phyloP scores from a whole-genome alignment of 2,888 invertebrate species.

The Drosophila histrio region DNA sequence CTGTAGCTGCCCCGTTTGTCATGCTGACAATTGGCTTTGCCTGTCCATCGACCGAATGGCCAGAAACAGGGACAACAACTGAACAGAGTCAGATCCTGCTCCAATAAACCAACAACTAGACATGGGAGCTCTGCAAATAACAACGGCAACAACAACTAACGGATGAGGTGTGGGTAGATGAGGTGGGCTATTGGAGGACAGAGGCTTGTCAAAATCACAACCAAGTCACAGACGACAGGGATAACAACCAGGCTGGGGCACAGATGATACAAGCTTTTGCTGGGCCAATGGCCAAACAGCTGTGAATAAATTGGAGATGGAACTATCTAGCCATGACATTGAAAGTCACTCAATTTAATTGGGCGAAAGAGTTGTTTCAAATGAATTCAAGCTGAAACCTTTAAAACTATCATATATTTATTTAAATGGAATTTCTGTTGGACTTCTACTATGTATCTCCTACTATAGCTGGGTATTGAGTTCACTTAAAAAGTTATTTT shows the following conservation, averaged over 20 bases:
- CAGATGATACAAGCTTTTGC: slow-evolving; percentile 53
- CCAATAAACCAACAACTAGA: slow-evolving; percentile 21
- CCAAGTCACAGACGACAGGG: slow-evolving; percentile 69
- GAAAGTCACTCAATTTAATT: slow-evolving; percentile 67
- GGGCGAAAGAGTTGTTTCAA: slow-evolving; percentile 20
- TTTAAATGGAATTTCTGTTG: not conserved
- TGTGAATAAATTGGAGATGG: slow-evolving; percentile 33
- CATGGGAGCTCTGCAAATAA: slow-evolving; percentile 55
- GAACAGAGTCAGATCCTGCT: slow-evolving; percentile 11
- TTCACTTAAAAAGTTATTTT: not conserved
- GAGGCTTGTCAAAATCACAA: slow-evolving; percentile 71
- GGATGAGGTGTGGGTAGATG: slow-evolving; percentile 16
- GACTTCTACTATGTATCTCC: too few relatives aligned
- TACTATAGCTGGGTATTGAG: not conserved
- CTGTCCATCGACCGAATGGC: slow-evolving; percentile 52
- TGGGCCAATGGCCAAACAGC: slow-evolving; percentile 28
- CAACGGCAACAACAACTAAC: slow-evolving; percentile 32
- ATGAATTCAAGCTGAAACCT: not conserved
- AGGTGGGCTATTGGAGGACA: slow-evolving; percentile 11
- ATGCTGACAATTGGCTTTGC: slow-evolving; percentile 77
- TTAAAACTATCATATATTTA: not conserved
- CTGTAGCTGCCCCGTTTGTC: slow-evolving; percentile 64
- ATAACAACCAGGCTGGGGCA: slow-evolving; percentile 47
- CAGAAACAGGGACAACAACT: slow-evolving; percentile 17
- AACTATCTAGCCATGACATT: slow-evolving; percentile 31